Conservation (phyloP, 2,113 vertebrate species). For the Python bivittatus region DNA sequence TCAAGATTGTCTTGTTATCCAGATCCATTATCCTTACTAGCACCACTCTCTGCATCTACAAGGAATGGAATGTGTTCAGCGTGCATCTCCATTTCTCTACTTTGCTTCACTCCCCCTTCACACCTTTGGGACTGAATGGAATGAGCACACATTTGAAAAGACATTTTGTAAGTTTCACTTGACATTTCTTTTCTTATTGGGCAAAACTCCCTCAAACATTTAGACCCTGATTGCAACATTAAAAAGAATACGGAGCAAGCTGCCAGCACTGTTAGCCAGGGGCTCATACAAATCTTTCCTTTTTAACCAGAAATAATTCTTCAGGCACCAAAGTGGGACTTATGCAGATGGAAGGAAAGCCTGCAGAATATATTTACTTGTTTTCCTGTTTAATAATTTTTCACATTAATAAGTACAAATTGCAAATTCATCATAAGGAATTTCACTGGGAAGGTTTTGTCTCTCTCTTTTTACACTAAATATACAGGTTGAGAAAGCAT, state of each 20-base stretch:
- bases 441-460: constrained; percentile 42
- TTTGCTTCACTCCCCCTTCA: neutral
- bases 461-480: constrained; percentile 33
- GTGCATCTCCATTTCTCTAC: neutral
- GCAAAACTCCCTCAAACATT: constrained; percentile 17
- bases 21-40: neutral
- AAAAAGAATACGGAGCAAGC: constrained; percentile 51
- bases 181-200: neutral
- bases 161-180: neutral
- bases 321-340: constrained; percentile 41
- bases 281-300: constrained; percentile 48
- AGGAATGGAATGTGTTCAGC: neutral
- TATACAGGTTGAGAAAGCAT: constrained; percentile 4
- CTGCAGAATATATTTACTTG: constrained; percentile 24
- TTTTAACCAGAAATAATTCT: constrained; percentile 60
- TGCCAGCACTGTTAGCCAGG: constrained; percentile 61
- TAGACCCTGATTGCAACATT: constrained; percentile 49
- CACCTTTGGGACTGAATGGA: neutral
- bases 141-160: neutral
- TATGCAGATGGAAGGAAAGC: constrained; percentile 50
- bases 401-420: constrained; percentile 21
- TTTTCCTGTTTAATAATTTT: constrained; percentile 60
- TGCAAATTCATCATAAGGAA: constrained; percentile 36
- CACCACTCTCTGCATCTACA: neutral
- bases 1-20: neutral